These are phyloP conservation scores for Melinaea marsaeus DNA, from an alignment of 2,888 invertebrate genomes.

Conservation along the genomic window DNA sequence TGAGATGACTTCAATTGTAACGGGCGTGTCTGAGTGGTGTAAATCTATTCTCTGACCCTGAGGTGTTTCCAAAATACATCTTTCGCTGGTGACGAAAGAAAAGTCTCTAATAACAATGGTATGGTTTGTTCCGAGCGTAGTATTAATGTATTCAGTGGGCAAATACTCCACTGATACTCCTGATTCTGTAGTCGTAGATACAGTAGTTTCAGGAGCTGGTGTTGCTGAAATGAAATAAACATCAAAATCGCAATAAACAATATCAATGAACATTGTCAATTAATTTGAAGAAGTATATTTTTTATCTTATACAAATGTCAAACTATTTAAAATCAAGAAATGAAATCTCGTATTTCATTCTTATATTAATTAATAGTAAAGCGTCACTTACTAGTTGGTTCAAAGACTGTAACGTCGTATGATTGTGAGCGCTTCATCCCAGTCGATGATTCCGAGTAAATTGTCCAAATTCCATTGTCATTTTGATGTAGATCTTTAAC, in stretches of 20 bases:
- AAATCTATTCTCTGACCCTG: constrained; percentile 43
- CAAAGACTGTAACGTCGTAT: constrained; percentile 10
- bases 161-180: constrained; percentile 22
- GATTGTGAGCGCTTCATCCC: constrained; percentile 14
- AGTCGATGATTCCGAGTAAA: constrained; percentile 21
- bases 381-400: no score
- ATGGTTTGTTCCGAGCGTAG: constrained; percentile 33
- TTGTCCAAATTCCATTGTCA: constrained; percentile 40
- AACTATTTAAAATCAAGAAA: not conserved
- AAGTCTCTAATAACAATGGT: constrained; percentile 35
- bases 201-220: constrained; percentile 1
- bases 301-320: not conserved
- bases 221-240: not conserved
- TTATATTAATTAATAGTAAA: no score
- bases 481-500: constrained; percentile 29
- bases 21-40: constrained; percentile 40
- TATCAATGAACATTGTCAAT: not conserved
- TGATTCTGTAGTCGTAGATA: not conserved
- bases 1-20: constrained; percentile 40
- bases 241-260: not conserved
- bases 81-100: constrained; percentile 36
- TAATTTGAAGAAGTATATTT: not conserved
- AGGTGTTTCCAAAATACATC: constrained; percentile 52
- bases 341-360: no score
- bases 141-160: constrained; percentile 20